These are phyloP conservation scores for Danio tinwini DNA, from an alignment of 2,797 vertebrate genomes.

Conservation along the genomic window DNA sequence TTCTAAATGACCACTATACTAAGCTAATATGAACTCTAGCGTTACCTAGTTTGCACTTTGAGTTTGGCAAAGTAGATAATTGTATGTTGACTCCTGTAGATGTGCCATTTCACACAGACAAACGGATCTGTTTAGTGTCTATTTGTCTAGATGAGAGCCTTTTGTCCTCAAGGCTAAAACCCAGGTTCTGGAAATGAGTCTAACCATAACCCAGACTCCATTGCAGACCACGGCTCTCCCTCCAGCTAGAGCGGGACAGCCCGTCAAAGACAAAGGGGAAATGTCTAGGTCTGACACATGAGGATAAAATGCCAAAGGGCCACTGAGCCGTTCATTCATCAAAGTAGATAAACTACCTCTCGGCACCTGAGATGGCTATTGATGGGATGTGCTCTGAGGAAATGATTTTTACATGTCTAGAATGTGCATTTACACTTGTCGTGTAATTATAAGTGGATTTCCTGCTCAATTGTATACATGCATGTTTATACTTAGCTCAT, in stretches of 20 bases:
- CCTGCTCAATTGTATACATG: constrained; percentile 27
- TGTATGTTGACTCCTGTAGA: constrained; percentile 11
- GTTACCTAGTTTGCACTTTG: constrained; percentile 18
- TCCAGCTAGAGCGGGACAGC: constrained; percentile 15
- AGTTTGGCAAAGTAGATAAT: constrained; percentile 10
- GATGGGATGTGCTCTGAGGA: constrained; percentile 25
- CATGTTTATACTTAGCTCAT: no score
- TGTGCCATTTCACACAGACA: constrained; percentile 16
- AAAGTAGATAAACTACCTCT: constrained; percentile 57
- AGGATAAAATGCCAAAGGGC: constrained; percentile 49
- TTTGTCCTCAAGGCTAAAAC: constrained; percentile 32
- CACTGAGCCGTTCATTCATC: constrained; percentile 45
- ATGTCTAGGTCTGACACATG: constrained; percentile 50
- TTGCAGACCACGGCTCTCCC: constrained; percentile 13
- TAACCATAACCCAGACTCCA: constrained; percentile 41
- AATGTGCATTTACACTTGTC: constrained; percentile 49
- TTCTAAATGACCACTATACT: constrained; percentile 10
- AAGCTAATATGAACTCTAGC: constrained; percentile 7
- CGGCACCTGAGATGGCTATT: constrained; percentile 53
- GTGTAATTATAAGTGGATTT: constrained; percentile 53
- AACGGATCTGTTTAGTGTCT: constrained; percentile 3
- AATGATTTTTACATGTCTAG: constrained; percentile 46
- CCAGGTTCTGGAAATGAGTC: constrained; percentile 14
- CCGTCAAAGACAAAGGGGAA: constrained; percentile 43
- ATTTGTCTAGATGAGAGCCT: constrained; percentile 11